These are phyloP conservation scores for Hydrochoerus hydrochaeris DNA, from an alignment of 2,113 vertebrate species.

Conservation along the genomic window DNA sequence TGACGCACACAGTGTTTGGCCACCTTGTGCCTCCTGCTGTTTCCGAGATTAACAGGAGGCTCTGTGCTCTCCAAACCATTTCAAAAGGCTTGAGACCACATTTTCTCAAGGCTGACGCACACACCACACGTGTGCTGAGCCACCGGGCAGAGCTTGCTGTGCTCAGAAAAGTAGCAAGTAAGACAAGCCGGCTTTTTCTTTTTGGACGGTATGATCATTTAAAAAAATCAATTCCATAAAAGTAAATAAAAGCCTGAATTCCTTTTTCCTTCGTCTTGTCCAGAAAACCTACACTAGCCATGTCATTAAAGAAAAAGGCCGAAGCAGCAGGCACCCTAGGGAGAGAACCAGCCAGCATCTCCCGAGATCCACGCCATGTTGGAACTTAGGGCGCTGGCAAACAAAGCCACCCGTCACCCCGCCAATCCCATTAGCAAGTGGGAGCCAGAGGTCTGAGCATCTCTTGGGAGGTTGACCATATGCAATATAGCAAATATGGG, in stretches of 20 bases:
- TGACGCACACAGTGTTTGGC: not conserved
- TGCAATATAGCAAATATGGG: no score
- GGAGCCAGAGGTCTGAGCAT: no score
- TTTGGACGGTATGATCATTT: not conserved
- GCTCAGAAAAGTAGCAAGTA: slow-evolving; percentile 23
- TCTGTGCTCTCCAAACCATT: not conserved
- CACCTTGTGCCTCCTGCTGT: not conserved
- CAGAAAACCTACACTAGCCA: not conserved
- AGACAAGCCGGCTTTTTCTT: not conserved
- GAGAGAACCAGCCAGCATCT: no score
- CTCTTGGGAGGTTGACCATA: no score
- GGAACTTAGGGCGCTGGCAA: no score
- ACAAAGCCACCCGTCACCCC: no score
- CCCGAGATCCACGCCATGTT: no score
- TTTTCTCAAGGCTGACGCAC: not conserved
- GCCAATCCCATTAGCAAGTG: no score
- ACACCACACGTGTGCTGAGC: not conserved
- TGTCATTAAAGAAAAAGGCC: not conserved
- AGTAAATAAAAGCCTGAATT: slow-evolving; percentile 25
- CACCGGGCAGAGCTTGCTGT: not conserved
- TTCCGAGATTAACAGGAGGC: not conserved
- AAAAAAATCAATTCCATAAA: slow-evolving; percentile 25
- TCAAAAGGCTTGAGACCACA: not conserved
- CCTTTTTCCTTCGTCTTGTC: not conserved
- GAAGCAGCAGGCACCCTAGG: no score